A percentile compares a stretch with the other conserved stretches of the same genome.
Evolutionary conservation across 2,113 vertebrate species (phyloP).

Genomic region (Cheirogaleus medius): DNA sequence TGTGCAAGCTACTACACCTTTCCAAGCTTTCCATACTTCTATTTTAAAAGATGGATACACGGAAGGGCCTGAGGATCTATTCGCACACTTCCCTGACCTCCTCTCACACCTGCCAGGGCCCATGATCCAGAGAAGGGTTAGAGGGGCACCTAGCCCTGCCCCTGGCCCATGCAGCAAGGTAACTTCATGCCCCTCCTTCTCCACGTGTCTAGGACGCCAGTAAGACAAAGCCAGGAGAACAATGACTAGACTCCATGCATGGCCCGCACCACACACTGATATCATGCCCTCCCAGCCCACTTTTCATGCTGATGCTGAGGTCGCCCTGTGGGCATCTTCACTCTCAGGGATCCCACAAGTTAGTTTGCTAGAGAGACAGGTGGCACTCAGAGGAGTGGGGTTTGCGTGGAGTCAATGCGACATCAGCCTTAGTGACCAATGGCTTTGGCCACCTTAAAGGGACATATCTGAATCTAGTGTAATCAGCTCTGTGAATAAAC

Average conservation of each 20-base stretch:
- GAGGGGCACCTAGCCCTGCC: neutral
- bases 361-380: rapidly evolving
- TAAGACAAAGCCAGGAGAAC: too few species aligned
- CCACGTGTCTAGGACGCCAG: rapidly evolving
- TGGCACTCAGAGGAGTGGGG: rapidly evolving
- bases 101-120: rapidly evolving
- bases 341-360: rapidly evolving
- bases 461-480: too few species aligned
- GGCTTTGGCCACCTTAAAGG: neutral
- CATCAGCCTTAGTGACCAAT: rapidly evolving
- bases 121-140: rapidly evolving
- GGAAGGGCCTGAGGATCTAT: too few species aligned
- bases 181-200: rapidly evolving
- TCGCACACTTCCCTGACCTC: rapidly evolving
- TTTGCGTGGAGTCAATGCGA: neutral
- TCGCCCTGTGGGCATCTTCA: neutral
- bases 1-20: neutral
- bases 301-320: neutral
- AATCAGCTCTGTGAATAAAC: too few species aligned
- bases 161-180: neutral
- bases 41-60: neutral
- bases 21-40: neutral
- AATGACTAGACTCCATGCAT: rapidly evolving
- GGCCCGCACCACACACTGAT: rapidly evolving
- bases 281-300: rapidly evolving